Percentiles rank a stretch among this genome's conserved stretches.
phyloP scores from a whole-genome alignment of 2,113 vertebrate species.

The Mormyrus lacerda region DNA sequence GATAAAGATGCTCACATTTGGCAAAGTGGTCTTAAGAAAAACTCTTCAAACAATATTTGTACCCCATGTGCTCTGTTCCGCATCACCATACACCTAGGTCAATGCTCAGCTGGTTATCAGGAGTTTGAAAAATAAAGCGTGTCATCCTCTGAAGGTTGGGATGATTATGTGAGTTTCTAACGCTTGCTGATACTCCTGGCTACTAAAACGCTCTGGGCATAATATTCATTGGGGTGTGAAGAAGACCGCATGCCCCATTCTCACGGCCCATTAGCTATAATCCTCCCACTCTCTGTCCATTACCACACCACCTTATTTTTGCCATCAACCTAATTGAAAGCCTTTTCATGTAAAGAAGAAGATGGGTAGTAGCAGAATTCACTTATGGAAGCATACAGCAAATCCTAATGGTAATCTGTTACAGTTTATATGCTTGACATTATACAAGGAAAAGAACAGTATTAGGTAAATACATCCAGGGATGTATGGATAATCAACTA shows the following conservation, averaged over 20 bases:
- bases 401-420: neutral
- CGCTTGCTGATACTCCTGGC: neutral
- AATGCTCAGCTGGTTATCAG: neutral
- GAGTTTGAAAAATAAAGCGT: neutral
- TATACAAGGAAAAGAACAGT: neutral
- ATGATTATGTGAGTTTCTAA: neutral
- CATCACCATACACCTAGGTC: neutral
- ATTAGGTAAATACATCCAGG: neutral
- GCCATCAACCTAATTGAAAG: neutral
- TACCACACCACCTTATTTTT: constrained; percentile 6
- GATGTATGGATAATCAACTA: neutral
- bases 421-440: neutral
- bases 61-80: neutral
- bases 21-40: neutral
- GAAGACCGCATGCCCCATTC: constrained; percentile 39
- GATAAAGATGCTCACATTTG: neutral
- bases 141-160: neutral
- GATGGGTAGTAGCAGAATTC: neutral
- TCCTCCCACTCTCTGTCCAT: constrained; percentile 27
- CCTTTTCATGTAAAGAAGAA: neutral
- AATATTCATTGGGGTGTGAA: constrained; percentile 27
- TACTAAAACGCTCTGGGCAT: constrained; percentile 21
- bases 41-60: neutral
- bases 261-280: constrained; percentile 51
- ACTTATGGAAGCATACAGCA: neutral